Base-by-base conservation (phyloP, 92 coral and sea anemone species). In the Phenganax subtilis region DNA sequence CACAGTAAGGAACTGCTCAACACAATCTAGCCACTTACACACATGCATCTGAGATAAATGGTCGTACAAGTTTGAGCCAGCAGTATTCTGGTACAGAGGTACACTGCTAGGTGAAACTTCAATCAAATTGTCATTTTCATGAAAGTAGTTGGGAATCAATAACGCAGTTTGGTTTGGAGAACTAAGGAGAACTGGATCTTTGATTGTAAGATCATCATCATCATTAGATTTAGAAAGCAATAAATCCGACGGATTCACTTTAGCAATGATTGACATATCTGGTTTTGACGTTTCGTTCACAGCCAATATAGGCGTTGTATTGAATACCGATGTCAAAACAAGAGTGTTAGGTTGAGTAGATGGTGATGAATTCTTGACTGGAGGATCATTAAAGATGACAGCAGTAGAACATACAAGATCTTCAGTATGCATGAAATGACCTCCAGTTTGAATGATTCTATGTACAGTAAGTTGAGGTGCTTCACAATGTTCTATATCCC, bases 11-110 rank as follows among this genome's bases (percentile, higher is more conserved):
- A 96, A 96, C 62, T 92, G 93, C 30, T 90, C 91, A 58, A 84
- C 85, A 71, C 99, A 96, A 31, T 85, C 88, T 65, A 89, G 89
- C 99, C 99, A 96, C 69, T 96, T 89, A 86, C 99, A 96, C 12
- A 89, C 87, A 51, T 96, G 99, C 28, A 92, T 90, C 67, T 92
- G 96, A 4, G 99, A 90, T 12, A 96, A 82, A 53, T 79, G 83
- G 1, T 64, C 83, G n/a, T 79, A 79, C 28, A 79, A 27, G 3
- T 72, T 28, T 51, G 83, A 63, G 54, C 73, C 20, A 54, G 31
- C 10, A 3, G 74, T 47, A 53, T 79, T 79, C 54, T 79, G 83
- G 27, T 79, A 79, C 51, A 79, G 63, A 9, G 83, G 74, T 29
- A 44, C 75, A 79, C 57, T 79, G 16, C 56, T 62, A 0, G 83